A percentile compares a stretch with the other conserved stretches of the same genome.
Evolutionary conservation across 2,888 invertebrate genomes (phyloP).

Genomic region (Athalia circularis): DNA sequence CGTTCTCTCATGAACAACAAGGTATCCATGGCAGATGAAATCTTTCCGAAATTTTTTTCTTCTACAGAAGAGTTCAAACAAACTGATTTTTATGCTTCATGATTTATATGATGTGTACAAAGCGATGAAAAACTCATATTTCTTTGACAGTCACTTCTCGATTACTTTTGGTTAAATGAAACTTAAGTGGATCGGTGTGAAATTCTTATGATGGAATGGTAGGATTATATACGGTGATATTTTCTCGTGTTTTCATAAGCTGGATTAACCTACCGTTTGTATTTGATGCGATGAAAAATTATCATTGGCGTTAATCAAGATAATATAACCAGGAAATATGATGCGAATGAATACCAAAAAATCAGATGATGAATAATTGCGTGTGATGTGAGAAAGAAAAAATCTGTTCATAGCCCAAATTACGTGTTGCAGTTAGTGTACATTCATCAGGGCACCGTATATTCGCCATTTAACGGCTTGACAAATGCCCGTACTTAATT

Average conservation of each 20-base stretch:
- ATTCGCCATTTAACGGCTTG: conserved; percentile 32
- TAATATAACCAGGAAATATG: neutral
- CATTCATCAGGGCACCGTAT: conserved; percentile 30
- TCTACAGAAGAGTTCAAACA: neutral
- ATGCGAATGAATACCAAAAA: neutral
- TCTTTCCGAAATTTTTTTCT: conserved; percentile 36
- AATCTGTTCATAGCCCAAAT: conserved; percentile 17
- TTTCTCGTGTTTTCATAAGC: no score
- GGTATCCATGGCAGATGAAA: conserved; percentile 25
- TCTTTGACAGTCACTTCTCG: conserved; percentile 6
- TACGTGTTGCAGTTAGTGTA: conserved; percentile 36
- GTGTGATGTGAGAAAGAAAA: neutral
- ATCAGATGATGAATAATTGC: neutral
- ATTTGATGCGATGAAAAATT: no score
- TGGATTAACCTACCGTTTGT: no score
- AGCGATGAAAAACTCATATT: conserved; percentile 20
- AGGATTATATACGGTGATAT: no score
- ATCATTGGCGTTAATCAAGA: no score
- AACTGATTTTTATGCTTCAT: conserved; percentile 26
- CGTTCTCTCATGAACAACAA: conserved; percentile 13
- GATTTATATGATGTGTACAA: conserved; percentile 20
- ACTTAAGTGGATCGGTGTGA: neutral
- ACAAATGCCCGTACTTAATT: conserved; percentile 39
- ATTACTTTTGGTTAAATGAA: neutral
- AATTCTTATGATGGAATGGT: no score